Percentiles rank a stretch among this genome's conserved stretches.
These are phyloP conservation scores for Podarcis cretensis DNA, from an alignment of 2,113 vertebrate species.

Conservation along the genomic window DNA sequence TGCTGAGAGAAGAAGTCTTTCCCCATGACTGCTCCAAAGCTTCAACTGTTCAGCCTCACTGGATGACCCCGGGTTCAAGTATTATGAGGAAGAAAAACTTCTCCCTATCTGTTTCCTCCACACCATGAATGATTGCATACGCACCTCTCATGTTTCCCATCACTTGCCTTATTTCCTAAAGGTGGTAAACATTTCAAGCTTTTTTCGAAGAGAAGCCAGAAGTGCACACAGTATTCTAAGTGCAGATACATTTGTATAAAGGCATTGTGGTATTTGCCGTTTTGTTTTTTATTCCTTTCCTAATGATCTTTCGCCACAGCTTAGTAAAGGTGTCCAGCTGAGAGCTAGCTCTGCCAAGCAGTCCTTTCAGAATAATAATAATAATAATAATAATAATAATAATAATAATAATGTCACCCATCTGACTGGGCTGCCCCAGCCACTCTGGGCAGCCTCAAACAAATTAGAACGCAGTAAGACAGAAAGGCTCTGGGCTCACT, in stretches of 20 bases:
- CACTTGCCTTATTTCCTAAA: not conserved
- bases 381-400: no score
- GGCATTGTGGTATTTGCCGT: no score
- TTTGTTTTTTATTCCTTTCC: no score
- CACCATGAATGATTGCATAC: not conserved
- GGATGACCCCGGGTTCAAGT: not conserved
- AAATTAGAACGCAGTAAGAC: no score
- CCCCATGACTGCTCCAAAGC: not conserved
- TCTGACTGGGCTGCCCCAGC: no score
- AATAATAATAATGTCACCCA: not conserved
- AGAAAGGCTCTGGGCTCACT: not conserved
- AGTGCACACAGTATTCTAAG: not conserved
- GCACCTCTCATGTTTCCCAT: not conserved
- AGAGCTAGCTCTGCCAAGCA: not conserved
- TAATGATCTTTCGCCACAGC: not conserved
- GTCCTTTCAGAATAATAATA: not conserved
- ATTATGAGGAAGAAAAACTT: not conserved
- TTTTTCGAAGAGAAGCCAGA: not conserved
- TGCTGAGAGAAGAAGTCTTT: no score
- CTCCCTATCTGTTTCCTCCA: no score
- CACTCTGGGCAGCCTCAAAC: no score
- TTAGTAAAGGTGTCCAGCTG: conserved; percentile 31
- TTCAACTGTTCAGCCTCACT: not conserved
- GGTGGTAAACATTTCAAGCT: not conserved
- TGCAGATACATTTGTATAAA: no score